A percentile compares a stretch with the other conserved stretches of the same genome.
phyloP scores from a whole-genome alignment of 1,140 invertebrate genomes.

The Zelostemma sp. region DNA sequence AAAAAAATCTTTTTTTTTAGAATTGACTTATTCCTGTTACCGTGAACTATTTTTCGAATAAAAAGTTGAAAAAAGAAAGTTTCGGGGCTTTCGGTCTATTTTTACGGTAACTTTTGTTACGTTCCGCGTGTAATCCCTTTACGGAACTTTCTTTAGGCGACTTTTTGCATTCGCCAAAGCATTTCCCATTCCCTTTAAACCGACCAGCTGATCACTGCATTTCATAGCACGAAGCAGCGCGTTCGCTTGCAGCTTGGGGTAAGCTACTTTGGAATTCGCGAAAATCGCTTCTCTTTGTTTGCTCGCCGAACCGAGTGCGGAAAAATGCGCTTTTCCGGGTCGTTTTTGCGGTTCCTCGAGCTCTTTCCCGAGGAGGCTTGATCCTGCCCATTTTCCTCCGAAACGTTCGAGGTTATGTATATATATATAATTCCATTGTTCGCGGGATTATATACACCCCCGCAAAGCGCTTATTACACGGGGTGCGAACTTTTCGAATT shows the following conservation, averaged over 20 bases:
- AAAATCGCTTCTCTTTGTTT: not conserved
- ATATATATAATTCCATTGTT: not conserved
- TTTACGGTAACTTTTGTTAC: too few relatives aligned
- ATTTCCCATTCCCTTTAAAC: conserved; percentile 14
- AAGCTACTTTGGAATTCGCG: not conserved
- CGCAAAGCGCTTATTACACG: not conserved
- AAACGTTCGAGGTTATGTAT: not conserved
- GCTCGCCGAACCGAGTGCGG: too few relatives aligned
- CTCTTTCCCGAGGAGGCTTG: not conserved
- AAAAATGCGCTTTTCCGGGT: not conserved
- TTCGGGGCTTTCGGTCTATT: too few relatives aligned
- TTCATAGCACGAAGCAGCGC: conserved; percentile 38
- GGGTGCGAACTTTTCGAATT: too few relatives aligned
- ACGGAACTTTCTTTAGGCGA: too few relatives aligned
- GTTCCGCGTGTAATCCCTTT: too few relatives aligned
- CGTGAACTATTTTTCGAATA: too few relatives aligned
- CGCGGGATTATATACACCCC: not conserved
- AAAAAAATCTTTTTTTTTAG: too few relatives aligned
- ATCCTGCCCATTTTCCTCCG: not conserved
- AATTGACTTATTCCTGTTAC: too few relatives aligned
- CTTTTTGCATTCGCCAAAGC: not conserved
- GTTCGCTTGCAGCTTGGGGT: not conserved
- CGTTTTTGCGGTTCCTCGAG: too few relatives aligned
- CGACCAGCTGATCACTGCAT: conserved; percentile 49
- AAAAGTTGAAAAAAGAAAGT: too few relatives aligned